Conservation (phyloP, 2,888 invertebrate genomes). For the Stenodema calcarata region DNA sequence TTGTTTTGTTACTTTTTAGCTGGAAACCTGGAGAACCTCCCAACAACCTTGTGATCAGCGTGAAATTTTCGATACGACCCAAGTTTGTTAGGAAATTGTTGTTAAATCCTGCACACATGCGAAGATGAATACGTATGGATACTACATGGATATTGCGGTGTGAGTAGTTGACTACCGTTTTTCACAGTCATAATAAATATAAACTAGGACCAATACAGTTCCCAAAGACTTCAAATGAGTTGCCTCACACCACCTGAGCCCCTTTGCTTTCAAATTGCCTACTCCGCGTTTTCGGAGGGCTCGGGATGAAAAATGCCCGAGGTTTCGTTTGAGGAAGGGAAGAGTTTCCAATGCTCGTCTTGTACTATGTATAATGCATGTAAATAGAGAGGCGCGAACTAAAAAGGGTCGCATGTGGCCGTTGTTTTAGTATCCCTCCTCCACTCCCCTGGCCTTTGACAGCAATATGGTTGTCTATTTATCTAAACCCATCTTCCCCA, state of each 20-base stretch:
- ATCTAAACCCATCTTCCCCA: conserved; percentile 12
- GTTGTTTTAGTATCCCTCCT: neutral
- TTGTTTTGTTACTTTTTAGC: too few species aligned
- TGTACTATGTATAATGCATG: conserved; percentile 42
- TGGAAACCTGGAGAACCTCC: too few species aligned
- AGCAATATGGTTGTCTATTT: conserved; percentile 40
- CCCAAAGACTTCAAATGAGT: neutral
- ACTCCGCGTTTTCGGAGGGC: neutral
- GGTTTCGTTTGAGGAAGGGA: neutral
- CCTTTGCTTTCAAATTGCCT: neutral
- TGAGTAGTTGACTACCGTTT: neutral
- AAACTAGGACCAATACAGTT: neutral
- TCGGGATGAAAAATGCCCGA: neutral
- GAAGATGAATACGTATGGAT: too few species aligned
- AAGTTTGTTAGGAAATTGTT: too few species aligned
- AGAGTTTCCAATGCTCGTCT: neutral
- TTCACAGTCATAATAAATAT: neutral
- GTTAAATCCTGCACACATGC: too few species aligned
- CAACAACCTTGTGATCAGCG: too few species aligned
- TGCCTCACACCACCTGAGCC: neutral
- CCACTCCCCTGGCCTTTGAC: neutral
- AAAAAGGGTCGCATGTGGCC: conserved; percentile 21
- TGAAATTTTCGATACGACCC: too few species aligned
- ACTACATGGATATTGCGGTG: too few species aligned
- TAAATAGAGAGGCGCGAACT: conserved; percentile 19